These are phyloP conservation scores for Drosophila bipectinata DNA, from an alignment of 1,140 invertebrate genomes.

Conservation along the genomic window DNA sequence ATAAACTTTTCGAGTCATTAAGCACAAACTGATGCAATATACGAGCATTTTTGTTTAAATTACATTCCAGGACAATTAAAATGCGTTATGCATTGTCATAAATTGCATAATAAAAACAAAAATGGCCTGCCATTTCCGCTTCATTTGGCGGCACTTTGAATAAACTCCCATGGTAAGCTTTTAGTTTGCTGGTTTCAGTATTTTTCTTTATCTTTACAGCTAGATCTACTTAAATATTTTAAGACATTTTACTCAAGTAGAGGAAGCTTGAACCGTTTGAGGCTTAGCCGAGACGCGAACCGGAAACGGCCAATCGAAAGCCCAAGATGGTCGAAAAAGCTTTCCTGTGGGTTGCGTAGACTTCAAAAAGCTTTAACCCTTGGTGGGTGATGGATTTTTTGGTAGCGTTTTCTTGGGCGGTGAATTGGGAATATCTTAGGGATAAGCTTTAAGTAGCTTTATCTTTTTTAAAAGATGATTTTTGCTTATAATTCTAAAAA, in stretches of 20 bases:
- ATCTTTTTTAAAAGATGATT: background rate
- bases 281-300: constrained; percentile 34
- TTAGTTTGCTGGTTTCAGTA: background rate
- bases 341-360: constrained; percentile 26
- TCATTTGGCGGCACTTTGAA: background rate
- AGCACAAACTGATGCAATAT: constrained; percentile 42
- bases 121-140: constrained; percentile 14
- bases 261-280: constrained; percentile 7
- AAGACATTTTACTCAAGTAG: constrained; percentile 8
- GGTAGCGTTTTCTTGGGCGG: background rate
- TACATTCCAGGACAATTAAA: constrained; percentile 22
- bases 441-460: background rate
- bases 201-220: background rate
- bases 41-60: constrained; percentile 37
- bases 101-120: constrained; percentile 22
- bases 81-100: constrained; percentile 26
- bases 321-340: constrained; percentile 52
- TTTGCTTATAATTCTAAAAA: background rate
- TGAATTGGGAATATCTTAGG: background rate
- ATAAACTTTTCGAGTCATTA: constrained; percentile 74
- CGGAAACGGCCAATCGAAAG: constrained; percentile 46
- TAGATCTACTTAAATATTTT: background rate
- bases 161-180: constrained; percentile 18
- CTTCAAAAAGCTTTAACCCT: constrained; percentile 22
- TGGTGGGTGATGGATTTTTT: constrained; percentile 12